These are phyloP conservation scores for Chymomyza fuscimana DNA, from an alignment of 2,888 invertebrate genomes.

Conservation along the genomic window DNA sequence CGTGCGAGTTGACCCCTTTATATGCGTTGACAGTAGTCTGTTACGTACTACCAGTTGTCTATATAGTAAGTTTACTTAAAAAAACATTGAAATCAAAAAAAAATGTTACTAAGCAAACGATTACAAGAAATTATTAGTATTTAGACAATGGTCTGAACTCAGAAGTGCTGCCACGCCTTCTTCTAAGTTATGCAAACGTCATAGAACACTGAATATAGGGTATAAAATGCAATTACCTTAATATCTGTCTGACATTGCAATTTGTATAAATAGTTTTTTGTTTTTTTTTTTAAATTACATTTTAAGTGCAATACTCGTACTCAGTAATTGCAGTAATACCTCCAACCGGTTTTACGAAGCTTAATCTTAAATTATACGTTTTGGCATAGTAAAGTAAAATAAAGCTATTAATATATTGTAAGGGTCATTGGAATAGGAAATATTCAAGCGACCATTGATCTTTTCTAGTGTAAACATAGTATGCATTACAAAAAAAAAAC, in stretches of 20 bases:
- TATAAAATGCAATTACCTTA: conserved; percentile 7
- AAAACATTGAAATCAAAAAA: too few species aligned
- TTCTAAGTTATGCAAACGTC: too few species aligned
- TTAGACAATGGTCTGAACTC: neutral
- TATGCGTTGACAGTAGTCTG: too few species aligned
- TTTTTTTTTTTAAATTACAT: conserved; percentile 4
- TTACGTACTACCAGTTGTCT: too few species aligned
- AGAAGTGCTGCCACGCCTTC: neutral
- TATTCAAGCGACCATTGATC: neutral
- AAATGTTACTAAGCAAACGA: too few species aligned
- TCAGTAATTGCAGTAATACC: conserved; percentile 29
- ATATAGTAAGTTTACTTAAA: too few species aligned
- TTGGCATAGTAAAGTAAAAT: neutral
- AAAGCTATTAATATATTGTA: neutral
- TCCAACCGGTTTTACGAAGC: conserved; percentile 24
- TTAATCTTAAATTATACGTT: conserved; percentile 11
- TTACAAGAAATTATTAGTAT: too few species aligned
- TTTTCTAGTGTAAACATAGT: neutral
- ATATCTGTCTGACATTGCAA: conserved; percentile 21
- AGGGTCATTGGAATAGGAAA: neutral
- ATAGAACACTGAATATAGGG: neutral
- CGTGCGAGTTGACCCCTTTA: too few species aligned
- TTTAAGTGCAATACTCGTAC: neutral
- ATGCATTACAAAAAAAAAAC: neutral
- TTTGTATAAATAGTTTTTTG: conserved; percentile 1